Evolutionary conservation across 92 coral and sea anemone genomes (phyloP), one percentile per base, ranked within the genome.

Genomic region (Porites lobata): DNA sequence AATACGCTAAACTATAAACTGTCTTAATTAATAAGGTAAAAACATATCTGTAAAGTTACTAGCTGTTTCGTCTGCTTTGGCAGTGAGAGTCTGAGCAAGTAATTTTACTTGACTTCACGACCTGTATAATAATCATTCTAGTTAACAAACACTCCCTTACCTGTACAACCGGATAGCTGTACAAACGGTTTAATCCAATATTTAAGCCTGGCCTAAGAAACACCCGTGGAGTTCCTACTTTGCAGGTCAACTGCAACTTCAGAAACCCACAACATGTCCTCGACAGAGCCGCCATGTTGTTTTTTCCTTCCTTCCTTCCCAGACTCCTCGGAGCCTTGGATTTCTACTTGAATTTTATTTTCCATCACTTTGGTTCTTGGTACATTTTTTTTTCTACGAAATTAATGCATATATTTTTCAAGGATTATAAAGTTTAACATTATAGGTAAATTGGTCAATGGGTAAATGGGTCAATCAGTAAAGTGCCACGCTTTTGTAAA

Each of bases 201-300:
- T 69, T 85, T 50, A 81, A 79, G 17, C 73, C 73, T 22, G 69
- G 14, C 26, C 65, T 58, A 4, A 71, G 11, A 62, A 43, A 58
- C 43, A 79, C 58, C 3, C 68, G 77, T 80, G 84, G 29, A 86
- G 24, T 75, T 47, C 80, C 56, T 72, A 54, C 38, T 84, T 52
- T 57, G 74, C 20, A 59, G 54, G 77, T 77, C 11, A 62, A 51
- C 8, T 69, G 83, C 53, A 78, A 52, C 74, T 81, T 80, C 38
- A 90, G 77, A 81, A 94, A 94, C 6, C 98, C 92, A 84, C 93
- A 94, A 43, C 95, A 94, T 47, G 94, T 94, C 72, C 95, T 75
- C 65, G 79, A 54, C 32, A 83, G 38, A 57, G 91, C 87, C 95
- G 95, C 95, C 95, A 92, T 94, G 14, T 94, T 92, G 71, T 18